Conservation (phyloP, 2,797 vertebrate genomes). For the Microctenopoma steveboyesi region DNA sequence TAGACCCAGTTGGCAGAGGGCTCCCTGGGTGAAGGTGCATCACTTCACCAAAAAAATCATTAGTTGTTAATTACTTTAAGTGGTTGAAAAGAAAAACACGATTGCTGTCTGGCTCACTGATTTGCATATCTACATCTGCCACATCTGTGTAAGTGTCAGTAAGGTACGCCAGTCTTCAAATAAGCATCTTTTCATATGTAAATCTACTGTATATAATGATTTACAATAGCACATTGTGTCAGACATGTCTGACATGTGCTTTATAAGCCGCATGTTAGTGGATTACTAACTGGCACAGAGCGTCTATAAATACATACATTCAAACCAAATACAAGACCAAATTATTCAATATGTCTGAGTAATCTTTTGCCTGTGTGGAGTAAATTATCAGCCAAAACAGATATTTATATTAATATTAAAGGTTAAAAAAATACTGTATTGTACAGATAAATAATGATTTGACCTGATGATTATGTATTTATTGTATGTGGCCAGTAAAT, state of each 20-base stretch:
- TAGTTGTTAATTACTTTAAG: slow-evolving; percentile 1
- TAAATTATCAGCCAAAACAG: neutral
- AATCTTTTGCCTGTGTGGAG: slow-evolving; percentile 4
- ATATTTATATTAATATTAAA: neutral
- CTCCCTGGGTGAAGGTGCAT: neutral
- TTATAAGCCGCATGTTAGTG: slow-evolving; percentile 50
- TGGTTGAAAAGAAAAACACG: neutral
- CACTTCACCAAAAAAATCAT: slow-evolving; percentile 4
- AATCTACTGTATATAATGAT: slow-evolving; percentile 47
- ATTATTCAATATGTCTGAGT: slow-evolving; percentile 19
- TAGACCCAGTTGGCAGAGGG: neutral
- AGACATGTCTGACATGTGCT: slow-evolving; percentile 45
- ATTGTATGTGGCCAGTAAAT: too few species aligned
- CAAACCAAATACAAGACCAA: neutral
- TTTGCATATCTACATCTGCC: neutral
- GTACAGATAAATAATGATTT: neutral
- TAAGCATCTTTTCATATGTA: slow-evolving; percentile 38
- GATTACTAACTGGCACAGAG: slow-evolving; percentile 52
- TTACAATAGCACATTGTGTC: slow-evolving; percentile 46
- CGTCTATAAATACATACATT: slow-evolving; percentile 46
- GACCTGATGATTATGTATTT: neutral
- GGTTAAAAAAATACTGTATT: neutral
- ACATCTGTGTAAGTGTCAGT: slow-evolving; percentile 17
- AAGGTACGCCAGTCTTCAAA: slow-evolving; percentile 10
- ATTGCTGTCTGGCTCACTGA: neutral